Evolutionary conservation across 2,113 vertebrate genomes (phyloP).

Genomic region (Phalacrocorax brasilianus): DNA sequence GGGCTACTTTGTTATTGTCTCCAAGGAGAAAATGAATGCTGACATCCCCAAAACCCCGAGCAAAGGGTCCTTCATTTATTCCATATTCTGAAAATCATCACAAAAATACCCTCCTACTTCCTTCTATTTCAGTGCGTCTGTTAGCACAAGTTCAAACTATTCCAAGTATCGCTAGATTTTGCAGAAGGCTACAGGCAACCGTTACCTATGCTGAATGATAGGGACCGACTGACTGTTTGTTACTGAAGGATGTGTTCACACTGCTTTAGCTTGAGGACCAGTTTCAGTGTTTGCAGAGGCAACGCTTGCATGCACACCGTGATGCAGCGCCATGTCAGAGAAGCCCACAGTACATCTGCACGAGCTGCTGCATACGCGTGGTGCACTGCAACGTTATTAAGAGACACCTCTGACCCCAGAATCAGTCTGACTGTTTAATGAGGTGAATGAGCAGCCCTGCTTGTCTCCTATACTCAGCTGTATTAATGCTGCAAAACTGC

Average conservation of each 20-base stretch:
- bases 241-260: neutral
- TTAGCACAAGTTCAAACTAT: neutral
- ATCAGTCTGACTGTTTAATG: neutral
- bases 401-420: neutral
- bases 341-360: neutral
- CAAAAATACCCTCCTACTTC: neutral
- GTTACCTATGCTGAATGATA: neutral
- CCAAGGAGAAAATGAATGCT: neutral
- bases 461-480: neutral
- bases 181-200: neutral
- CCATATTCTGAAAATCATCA: neutral
- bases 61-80: neutral
- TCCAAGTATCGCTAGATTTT: neutral
- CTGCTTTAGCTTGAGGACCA: neutral
- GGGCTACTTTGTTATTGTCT: neutral
- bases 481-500: neutral
- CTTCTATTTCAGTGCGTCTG: neutral
- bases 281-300: neutral
- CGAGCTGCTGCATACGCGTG: rapidly evolving
- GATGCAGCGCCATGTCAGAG: neutral
- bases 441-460: neutral
- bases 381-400: no score
- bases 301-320: rapidly evolving
- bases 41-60: neutral
- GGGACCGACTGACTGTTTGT: neutral